These are phyloP conservation scores for Chelmon rostratus DNA, from an alignment of 2,797 vertebrate species.

Conservation along the genomic window DNA sequence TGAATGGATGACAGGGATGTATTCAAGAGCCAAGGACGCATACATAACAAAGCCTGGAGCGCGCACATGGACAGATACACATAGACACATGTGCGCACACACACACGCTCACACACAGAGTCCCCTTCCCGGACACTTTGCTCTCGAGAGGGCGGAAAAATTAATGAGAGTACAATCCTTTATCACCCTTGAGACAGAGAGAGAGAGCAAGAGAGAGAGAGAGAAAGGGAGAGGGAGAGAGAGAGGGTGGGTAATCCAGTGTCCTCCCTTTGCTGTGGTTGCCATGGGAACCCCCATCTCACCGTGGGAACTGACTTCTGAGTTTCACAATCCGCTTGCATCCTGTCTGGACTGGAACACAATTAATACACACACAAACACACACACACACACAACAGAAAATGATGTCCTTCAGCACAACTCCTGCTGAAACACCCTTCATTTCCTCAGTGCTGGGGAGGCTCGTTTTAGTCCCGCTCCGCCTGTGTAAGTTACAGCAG, in stretches of 20 bases:
- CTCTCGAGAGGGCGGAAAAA: slow-evolving; percentile 81
- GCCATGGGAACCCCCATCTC: slow-evolving; percentile 84
- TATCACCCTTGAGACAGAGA: slow-evolving; percentile 83
- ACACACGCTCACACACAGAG: slow-evolving; percentile 41
- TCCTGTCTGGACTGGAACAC: slow-evolving; percentile 80
- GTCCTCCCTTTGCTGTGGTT: slow-evolving; percentile 83
- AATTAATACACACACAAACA: slow-evolving; percentile 64
- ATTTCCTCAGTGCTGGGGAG: slow-evolving; percentile 28
- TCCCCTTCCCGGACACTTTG: slow-evolving; percentile 80
- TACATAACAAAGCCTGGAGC: slow-evolving; percentile 76
- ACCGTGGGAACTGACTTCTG: slow-evolving; percentile 84
- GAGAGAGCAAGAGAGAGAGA: slow-evolving; percentile 34
- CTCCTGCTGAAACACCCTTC: slow-evolving; percentile 35
- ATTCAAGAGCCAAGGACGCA: slow-evolving; percentile 77
- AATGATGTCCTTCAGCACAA: slow-evolving; percentile 35
- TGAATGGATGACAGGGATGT: slow-evolving; percentile 73
- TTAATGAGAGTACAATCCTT: slow-evolving; percentile 86
- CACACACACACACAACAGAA: slow-evolving; percentile 28
- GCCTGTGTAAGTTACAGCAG: slow-evolving; percentile 49
- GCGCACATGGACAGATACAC: slow-evolving; percentile 49
- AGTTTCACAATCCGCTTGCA: slow-evolving; percentile 80
- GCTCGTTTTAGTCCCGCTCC: slow-evolving; percentile 36
- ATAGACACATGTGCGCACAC: slow-evolving; percentile 32
- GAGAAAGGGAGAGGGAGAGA: slow-evolving; percentile 29
- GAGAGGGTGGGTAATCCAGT: slow-evolving; percentile 78